Evolutionary conservation across 2,797 vertebrate species (phyloP), one percentile per base, ranked within the genome.

Genomic region (Argentina silus): DNA sequence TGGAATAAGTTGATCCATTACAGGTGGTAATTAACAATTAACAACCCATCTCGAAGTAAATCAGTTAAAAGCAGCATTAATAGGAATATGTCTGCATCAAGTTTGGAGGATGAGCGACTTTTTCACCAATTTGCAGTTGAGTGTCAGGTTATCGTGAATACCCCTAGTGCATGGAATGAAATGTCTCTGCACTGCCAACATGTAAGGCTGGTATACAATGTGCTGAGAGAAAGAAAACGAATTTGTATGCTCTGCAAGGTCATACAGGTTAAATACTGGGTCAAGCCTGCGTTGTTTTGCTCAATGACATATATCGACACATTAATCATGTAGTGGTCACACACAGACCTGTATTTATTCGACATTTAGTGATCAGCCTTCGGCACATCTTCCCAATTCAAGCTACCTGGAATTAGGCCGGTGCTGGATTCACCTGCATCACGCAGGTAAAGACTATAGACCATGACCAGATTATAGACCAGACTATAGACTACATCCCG

Each of bases 21-120:
- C 23, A 57, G n/a, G 12, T 61, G 59, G 23, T 61, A 61, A 61
- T 61, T 61, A 61, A 61, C 59, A 7, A 61, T 36, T 61, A 61
- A 61, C 59, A 61, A 61, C 23, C 12, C 59, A 14, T 15, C 12
- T 36, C 36, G 27, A 61, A 55, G 53, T 19, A 55, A 55, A 55
- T n/a, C 53, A 6, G 9, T 36, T 61, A 61, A 2, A 4, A 15
- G 6, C 14, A 27, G n/a, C n/a, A 42, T 36, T 3, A 42, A 42
- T 36, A 27, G 9, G 14, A 27, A 36, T 61, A 14, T 11, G 23
- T 42, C 10, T 61, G 59, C 10, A 61, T 42, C 12, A 61, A 21
- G 56, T 17, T 59, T 59, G 27, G 11, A 27, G 19, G 56, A 27
- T 23, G 7, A 59, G 9, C 9, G 9, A 12, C 9, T 1, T 59